phyloP scores from a whole-genome alignment of 2,888 invertebrate species.

The Yponomeuta evonymella region DNA sequence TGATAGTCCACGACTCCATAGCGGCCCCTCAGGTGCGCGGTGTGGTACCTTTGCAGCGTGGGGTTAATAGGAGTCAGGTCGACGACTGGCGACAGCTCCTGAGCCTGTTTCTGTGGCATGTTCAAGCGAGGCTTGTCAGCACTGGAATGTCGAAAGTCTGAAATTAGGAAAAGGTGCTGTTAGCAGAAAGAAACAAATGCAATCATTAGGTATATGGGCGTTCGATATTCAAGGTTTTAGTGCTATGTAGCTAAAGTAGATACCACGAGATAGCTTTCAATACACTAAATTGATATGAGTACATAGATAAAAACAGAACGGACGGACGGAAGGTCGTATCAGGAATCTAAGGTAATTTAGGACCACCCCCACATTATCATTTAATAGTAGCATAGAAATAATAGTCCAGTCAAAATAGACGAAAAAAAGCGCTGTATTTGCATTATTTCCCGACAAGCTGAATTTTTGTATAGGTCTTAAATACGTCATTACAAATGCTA shows the following conservation, averaged over 20 bases:
- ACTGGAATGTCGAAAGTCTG: slow-evolving; percentile 82
- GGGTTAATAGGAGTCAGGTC: slow-evolving; percentile 50
- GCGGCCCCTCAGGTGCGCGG: slow-evolving; percentile 54
- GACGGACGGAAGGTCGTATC: too few species aligned
- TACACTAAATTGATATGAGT: too few species aligned
- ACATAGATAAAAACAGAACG: too few species aligned
- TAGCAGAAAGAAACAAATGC: background rate
- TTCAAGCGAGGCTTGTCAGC: slow-evolving; percentile 68
- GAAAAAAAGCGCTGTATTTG: too few species aligned
- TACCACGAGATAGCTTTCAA: background rate
- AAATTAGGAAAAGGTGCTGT: slow-evolving; percentile 30
- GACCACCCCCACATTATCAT: background rate
- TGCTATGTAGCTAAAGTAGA: background rate
- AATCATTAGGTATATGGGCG: background rate
- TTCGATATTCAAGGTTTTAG: background rate
- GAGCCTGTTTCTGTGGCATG: slow-evolving; percentile 40
- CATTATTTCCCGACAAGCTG: too few species aligned
- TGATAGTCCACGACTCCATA: slow-evolving; percentile 53
- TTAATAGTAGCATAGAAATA: background rate
- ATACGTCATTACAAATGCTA: too few species aligned
- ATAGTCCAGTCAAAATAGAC: too few species aligned
- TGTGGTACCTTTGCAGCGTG: slow-evolving; percentile 46
- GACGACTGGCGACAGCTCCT: slow-evolving; percentile 41
- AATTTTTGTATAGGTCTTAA: too few species aligned
- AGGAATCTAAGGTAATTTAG: too few species aligned